A percentile compares a stretch with the other conserved stretches of the same genome.
phyloP scores from a whole-genome alignment of 2,113 vertebrate species.

The Callospermophilus lateralis region DNA sequence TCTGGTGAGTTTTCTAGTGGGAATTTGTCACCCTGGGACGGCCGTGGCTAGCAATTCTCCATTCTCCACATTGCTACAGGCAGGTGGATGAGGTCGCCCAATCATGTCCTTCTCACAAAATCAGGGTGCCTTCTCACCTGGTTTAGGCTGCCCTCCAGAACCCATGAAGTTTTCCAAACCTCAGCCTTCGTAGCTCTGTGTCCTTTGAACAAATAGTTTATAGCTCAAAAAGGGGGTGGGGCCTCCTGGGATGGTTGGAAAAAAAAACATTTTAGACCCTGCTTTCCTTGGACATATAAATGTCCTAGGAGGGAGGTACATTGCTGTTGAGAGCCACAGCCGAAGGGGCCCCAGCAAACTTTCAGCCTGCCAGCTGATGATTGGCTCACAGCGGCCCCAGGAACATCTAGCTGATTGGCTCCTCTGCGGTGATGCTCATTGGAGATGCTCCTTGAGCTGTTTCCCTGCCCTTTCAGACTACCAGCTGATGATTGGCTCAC shows the following conservation, averaged over 20 bases:
- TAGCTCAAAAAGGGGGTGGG: not conserved
- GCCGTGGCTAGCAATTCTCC: not conserved
- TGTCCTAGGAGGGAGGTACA: not conserved
- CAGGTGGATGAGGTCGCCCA: not conserved
- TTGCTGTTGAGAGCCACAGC: too few relatives aligned
- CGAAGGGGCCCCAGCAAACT: too few relatives aligned
- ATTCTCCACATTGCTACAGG: not conserved
- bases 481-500: too few relatives aligned
- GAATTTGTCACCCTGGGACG: not conserved
- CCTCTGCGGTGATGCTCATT: too few relatives aligned
- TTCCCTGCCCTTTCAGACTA: too few relatives aligned
- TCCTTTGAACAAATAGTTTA: not conserved
- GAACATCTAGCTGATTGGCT: too few relatives aligned
- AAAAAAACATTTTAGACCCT: not conserved
- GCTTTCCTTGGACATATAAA: not conserved
- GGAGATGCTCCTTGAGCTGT: too few relatives aligned
- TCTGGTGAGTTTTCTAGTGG: not conserved
- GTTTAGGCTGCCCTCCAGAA: not conserved
- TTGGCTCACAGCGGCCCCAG: too few relatives aligned
- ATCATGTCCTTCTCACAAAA: not conserved
- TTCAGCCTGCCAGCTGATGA: too few relatives aligned
- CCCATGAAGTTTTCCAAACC: not conserved
- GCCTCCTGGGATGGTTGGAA: not conserved
- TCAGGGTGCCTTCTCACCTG: not conserved
- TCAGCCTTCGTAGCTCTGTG: not conserved